phyloP scores from a whole-genome alignment of 2,113 vertebrate genomes.

The Mystacornis crossleyi region DNA sequence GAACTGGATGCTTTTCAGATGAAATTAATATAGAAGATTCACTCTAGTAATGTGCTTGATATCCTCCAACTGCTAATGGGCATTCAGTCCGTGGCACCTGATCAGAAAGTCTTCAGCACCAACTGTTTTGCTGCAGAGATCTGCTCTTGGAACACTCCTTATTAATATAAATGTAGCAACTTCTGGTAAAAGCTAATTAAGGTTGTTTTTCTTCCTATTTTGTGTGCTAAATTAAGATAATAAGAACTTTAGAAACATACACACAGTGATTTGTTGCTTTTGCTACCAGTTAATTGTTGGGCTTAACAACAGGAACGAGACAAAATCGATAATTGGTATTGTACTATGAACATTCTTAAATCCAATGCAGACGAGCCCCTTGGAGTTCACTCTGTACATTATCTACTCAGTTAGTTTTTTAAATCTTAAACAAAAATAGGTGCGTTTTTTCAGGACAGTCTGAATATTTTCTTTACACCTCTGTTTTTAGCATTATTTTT shows the following conservation, averaged over 20 bases:
- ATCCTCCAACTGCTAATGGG: neutral
- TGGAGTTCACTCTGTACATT: neutral
- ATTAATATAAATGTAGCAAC: neutral
- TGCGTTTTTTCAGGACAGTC: neutral
- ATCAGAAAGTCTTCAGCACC: neutral
- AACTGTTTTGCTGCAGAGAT: neutral
- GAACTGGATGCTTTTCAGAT: conserved; percentile 4
- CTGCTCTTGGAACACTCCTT: neutral
- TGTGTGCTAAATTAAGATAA: neutral
- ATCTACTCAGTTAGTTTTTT: neutral
- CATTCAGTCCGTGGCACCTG: neutral
- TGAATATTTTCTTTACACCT: neutral
- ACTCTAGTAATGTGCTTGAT: neutral
- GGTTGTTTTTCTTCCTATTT: neutral
- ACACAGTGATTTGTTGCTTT: neutral
- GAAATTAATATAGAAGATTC: neutral
- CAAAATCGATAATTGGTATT: accelerated
- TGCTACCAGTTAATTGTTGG: neutral
- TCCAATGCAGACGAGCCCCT: neutral
- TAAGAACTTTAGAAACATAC: neutral
- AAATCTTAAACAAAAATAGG: neutral
- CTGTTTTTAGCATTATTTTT: neutral
- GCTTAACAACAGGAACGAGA: neutral
- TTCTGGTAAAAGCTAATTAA: neutral
- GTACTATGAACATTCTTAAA: neutral